Evolutionary conservation across 1,140 invertebrate genomes (phyloP).

Genomic region (Magallana angulata): DNA sequence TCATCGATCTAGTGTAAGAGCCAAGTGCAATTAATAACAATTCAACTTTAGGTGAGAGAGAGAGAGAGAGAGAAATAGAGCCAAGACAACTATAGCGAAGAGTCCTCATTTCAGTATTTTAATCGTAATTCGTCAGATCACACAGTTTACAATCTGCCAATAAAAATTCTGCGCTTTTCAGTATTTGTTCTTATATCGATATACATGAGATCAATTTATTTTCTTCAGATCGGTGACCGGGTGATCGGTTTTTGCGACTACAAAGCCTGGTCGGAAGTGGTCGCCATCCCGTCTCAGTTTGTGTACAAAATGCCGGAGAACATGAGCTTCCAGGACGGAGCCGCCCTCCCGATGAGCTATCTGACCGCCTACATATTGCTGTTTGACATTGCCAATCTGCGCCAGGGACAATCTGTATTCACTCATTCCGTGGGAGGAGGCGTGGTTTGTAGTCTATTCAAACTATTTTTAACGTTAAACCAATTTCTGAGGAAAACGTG

Average conservation of each 20-base stretch:
- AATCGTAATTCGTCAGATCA: no score
- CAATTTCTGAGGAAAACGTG: no score
- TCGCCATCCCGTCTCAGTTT: conserved; percentile 87
- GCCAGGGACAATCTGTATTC: conserved; percentile 89
- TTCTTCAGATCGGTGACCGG: conserved; percentile 88
- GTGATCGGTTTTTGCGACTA: conserved; percentile 91
- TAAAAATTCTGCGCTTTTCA: not conserved
- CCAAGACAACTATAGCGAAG: no score
- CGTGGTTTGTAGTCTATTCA: conserved; percentile 86
- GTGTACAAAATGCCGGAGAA: conserved; percentile 89
- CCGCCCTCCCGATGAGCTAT: conserved; percentile 91
- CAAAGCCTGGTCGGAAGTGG: conserved; percentile 91
- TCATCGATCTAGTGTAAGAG: no score
- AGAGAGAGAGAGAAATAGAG: no score
- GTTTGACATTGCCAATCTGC: conserved; percentile 89
- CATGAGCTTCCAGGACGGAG: conserved; percentile 89
- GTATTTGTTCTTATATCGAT: not conserved
- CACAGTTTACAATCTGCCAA: no score
- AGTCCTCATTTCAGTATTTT: no score
- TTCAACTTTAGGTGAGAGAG: no score
- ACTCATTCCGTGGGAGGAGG: conserved; percentile 93
- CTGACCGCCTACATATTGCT: conserved; percentile 91
- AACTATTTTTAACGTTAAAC: not conserved
- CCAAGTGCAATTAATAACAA: no score
- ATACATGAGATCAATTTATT: not conserved